Evolutionary conservation across 2,113 vertebrate species (phyloP).

Genomic region (Strigops habroptila): DNA sequence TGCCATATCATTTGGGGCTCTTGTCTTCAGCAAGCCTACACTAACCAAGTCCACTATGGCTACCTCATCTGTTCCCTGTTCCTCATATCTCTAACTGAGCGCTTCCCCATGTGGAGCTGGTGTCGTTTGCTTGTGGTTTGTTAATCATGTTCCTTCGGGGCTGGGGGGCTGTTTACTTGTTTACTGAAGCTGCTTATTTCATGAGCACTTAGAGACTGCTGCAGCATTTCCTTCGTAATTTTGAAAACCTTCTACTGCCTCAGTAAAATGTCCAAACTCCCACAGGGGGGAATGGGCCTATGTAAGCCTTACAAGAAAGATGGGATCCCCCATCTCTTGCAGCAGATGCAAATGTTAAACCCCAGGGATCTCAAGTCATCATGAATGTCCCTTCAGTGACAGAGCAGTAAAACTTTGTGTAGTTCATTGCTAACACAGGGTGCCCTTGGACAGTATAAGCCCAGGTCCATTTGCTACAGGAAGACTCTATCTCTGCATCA

Average conservation of each 20-base stretch:
- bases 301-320: not conserved
- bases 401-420: not conserved
- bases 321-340: not conserved
- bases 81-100: accelerated
- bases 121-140: not conserved
- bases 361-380: not conserved
- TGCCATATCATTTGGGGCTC: not conserved
- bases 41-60: not conserved
- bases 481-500: not conserved
- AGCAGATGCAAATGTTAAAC: not conserved
- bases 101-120: not conserved
- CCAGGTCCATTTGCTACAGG: not conserved
- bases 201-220: not conserved
- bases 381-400: not conserved
- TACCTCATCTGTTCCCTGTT: not conserved
- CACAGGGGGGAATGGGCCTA: not conserved
- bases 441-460: not conserved
- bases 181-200: not conserved
- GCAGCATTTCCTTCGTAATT: accelerated
- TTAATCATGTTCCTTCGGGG: not conserved
- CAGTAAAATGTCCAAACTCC: not conserved
- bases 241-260: not conserved
- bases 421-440: not conserved
- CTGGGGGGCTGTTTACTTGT: not conserved
- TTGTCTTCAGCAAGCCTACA: not conserved